Evolutionary conservation across 2,797 vertebrate genomes (phyloP).

Genomic region (Bucorvus abyssinicus): DNA sequence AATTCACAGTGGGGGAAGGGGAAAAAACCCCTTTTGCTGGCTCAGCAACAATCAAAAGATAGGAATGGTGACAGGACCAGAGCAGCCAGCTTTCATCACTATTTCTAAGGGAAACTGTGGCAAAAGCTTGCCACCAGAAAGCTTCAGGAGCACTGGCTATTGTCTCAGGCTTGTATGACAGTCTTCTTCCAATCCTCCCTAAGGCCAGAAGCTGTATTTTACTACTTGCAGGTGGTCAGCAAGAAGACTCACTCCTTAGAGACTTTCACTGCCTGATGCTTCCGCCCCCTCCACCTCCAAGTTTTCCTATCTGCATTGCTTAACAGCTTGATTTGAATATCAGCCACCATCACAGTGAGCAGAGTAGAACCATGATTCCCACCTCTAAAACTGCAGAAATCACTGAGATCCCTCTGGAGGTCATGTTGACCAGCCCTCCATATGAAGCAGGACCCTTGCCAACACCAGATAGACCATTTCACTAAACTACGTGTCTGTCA

Average conservation of each 20-base stretch:
- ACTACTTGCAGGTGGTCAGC: neutral
- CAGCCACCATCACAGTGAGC: neutral
- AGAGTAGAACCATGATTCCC: fast-evolving
- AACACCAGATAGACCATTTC: neutral
- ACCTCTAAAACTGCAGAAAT: too few relatives aligned
- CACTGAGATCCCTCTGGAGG: neutral
- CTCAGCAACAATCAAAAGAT: neutral
- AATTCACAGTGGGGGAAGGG: fast-evolving
- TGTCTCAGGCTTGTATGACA: neutral
- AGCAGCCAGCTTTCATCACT: neutral
- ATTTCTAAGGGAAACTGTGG: neutral
- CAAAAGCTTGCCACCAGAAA: neutral
- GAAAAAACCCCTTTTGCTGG: neutral
- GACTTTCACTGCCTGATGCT: neutral
- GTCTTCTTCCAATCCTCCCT: neutral
- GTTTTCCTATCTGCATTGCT: neutral
- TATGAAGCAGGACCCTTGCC: neutral
- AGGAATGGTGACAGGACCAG: neutral
- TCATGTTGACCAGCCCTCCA: neutral
- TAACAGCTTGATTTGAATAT: neutral
- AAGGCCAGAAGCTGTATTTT: neutral
- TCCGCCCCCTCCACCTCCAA: neutral
- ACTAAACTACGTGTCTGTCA: neutral
- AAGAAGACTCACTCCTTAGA: neutral
- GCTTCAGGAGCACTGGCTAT: neutral